Conservation (phyloP, 2,797 vertebrate genomes). For the Chiroxiphia lanceolata region DNA sequence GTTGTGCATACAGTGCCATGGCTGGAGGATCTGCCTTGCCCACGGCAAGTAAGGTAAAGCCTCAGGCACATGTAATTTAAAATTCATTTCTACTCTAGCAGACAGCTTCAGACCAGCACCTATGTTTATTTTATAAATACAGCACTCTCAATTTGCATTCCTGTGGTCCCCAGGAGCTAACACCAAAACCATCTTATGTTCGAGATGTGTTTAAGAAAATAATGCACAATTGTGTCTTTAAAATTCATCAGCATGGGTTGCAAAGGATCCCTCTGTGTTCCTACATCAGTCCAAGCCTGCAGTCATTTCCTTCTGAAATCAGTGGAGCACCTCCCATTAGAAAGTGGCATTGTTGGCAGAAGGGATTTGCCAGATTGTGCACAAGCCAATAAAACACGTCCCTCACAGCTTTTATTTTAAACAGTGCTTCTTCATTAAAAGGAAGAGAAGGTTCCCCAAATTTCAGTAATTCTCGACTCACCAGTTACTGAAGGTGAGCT, state of each 20-base stretch:
- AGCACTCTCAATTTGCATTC: slow-evolving; percentile 32
- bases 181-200: slow-evolving; percentile 18
- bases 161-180: slow-evolving; percentile 23
- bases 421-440: neutral
- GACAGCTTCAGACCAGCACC: slow-evolving; percentile 52
- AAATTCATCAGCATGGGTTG: slow-evolving; percentile 7
- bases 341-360: neutral
- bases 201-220: slow-evolving; percentile 41
- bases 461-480: neutral
- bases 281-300: neutral
- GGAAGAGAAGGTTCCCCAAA: neutral
- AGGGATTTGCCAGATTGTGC: neutral
- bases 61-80: slow-evolving; percentile 66
- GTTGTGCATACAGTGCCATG: slow-evolving; percentile 33
- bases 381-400: neutral
- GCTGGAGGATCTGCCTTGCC: slow-evolving; percentile 65
- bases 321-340: neutral
- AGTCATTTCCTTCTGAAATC: neutral
- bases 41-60: slow-evolving; percentile 68
- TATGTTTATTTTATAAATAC: slow-evolving; percentile 64
- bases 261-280: neutral
- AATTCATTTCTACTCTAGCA: slow-evolving; percentile 65
- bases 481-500: neutral
- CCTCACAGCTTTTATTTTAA: neutral
- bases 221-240: slow-evolving; percentile 34